Conservation (phyloP, 1,140 invertebrate genomes). For the Drosophila sproati region DNA sequence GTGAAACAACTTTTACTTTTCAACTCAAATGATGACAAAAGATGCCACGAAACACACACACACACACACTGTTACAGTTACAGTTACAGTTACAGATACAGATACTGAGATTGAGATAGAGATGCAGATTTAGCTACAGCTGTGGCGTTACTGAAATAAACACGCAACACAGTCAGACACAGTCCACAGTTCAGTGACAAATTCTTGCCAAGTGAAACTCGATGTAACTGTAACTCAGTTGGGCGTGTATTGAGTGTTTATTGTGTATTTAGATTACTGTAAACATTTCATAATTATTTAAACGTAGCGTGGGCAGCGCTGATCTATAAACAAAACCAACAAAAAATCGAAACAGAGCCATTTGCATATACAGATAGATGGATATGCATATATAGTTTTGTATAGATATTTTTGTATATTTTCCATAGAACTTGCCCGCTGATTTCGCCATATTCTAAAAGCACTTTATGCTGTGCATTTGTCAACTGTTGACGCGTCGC, state of each 20-base stretch:
- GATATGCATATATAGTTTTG: not conserved
- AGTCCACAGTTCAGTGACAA: conserved; percentile 33
- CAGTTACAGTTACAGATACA: conserved; percentile 11
- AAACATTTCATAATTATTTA: conserved; percentile 74
- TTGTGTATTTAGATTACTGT: conserved; percentile 43
- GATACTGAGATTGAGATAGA: not conserved
- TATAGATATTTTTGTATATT: conserved; percentile 12
- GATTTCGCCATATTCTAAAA: conserved; percentile 64
- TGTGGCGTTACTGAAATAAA: conserved; percentile 25
- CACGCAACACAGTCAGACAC: conserved; percentile 2
- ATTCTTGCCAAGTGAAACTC: conserved; percentile 68
- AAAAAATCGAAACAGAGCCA: not conserved
- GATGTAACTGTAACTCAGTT: conserved; percentile 42
- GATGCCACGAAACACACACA: conserved; percentile 30
- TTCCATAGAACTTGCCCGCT: conserved; percentile 44
- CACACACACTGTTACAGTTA: too few species aligned
- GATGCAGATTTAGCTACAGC: conserved; percentile 20
- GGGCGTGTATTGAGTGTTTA: conserved; percentile 16
- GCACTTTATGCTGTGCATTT: conserved; percentile 66
- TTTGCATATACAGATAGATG: conserved; percentile 11
- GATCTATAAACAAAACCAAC: conserved; percentile 25
- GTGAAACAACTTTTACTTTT: conserved; percentile 81
- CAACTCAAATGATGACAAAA: conserved; percentile 50
- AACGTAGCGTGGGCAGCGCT: conserved; percentile 28
- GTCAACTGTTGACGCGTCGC: conserved; percentile 65